A percentile compares a stretch with the other conserved stretches of the same genome.
Conservation (phyloP, 2,113 vertebrate species). For the Erinaceus europaeus region DNA sequence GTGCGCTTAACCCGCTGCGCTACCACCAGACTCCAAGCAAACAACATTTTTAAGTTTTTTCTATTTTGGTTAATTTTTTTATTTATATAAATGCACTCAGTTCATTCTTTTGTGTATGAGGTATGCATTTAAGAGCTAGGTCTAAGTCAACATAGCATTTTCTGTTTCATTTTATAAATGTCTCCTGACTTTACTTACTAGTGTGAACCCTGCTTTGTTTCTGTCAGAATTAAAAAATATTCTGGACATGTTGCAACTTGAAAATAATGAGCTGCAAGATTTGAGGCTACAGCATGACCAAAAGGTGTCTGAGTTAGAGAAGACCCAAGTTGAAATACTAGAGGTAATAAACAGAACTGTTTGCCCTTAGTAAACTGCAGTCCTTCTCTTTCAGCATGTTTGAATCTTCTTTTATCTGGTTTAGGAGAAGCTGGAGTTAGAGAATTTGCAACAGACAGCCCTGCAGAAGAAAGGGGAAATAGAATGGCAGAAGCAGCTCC, state of each 20-base stretch:
- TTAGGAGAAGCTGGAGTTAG: conserved; percentile 84
- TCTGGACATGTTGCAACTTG: conserved; percentile 85
- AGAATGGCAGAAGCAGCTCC: conserved; percentile 81
- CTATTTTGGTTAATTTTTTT: conserved; percentile 20
- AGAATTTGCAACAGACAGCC: conserved; percentile 78
- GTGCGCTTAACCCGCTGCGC: too few species aligned
- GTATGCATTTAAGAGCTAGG: conserved; percentile 12
- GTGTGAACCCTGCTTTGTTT: conserved; percentile 18
- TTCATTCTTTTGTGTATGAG: conserved; percentile 5
- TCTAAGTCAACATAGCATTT: not conserved
- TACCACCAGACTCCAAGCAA: not conserved
- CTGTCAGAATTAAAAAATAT: conserved; percentile 85
- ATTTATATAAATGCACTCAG: not conserved
- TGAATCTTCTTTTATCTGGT: conserved; percentile 7
- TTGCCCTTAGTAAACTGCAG: not conserved
- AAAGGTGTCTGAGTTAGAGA: conserved; percentile 83
- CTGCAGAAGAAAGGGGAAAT: conserved; percentile 80
- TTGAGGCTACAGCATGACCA: conserved; percentile 84
- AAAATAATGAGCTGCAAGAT: conserved; percentile 81
- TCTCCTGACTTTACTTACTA: not conserved
- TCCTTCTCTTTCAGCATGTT: not conserved
- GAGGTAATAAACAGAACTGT: conserved; percentile 75
- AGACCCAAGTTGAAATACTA: conserved; percentile 77
- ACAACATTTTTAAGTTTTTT: conserved; percentile 21
- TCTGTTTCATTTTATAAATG: conserved; percentile 34